Evolutionary conservation across 2,888 invertebrate species (phyloP).

Genomic region (Dicyrtoma fusca): DNA sequence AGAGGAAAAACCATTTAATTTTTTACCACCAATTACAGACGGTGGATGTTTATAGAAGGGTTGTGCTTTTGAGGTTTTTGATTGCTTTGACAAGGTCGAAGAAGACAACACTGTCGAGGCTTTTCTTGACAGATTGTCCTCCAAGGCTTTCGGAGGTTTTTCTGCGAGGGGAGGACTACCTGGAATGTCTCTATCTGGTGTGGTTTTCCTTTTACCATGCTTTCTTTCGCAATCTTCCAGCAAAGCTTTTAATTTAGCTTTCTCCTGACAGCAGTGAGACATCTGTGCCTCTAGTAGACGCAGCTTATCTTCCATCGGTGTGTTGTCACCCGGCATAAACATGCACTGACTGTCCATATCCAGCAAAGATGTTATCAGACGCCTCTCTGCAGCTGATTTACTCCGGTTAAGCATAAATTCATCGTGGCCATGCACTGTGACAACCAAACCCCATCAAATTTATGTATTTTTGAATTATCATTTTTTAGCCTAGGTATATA

Average conservation of each 20-base stretch:
- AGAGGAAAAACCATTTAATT: too few relatives aligned
- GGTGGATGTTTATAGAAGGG: too few relatives aligned
- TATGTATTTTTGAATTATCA: too few relatives aligned
- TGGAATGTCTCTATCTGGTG: constrained; percentile 10
- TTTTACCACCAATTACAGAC: too few relatives aligned
- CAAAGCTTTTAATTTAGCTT: constrained; percentile 47
- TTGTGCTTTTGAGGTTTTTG: too few relatives aligned
- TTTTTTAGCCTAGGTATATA: too few relatives aligned
- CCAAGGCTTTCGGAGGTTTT: not conserved
- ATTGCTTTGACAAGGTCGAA: too few relatives aligned
- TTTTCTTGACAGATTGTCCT: too few relatives aligned
- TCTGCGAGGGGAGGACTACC: not conserved
- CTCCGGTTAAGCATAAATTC: constrained; percentile 39
- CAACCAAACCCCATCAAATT: too few relatives aligned
- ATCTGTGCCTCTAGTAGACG: constrained; percentile 50
- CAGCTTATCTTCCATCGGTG: constrained; percentile 49
- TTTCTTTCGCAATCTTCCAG: constrained; percentile 45
- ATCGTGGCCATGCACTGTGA: constrained; percentile 49
- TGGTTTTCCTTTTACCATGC: constrained; percentile 12
- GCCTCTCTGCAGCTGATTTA: constrained; percentile 18
- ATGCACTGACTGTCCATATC: constrained; percentile 27
- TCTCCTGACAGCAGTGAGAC: constrained; percentile 54
- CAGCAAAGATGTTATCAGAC: constrained; percentile 13
- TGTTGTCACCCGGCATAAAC: constrained; percentile 46
- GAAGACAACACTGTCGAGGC: too few relatives aligned